Evolutionary conservation across 2,113 vertebrate genomes (phyloP).

Genomic region (Bombycilla garrulus): DNA sequence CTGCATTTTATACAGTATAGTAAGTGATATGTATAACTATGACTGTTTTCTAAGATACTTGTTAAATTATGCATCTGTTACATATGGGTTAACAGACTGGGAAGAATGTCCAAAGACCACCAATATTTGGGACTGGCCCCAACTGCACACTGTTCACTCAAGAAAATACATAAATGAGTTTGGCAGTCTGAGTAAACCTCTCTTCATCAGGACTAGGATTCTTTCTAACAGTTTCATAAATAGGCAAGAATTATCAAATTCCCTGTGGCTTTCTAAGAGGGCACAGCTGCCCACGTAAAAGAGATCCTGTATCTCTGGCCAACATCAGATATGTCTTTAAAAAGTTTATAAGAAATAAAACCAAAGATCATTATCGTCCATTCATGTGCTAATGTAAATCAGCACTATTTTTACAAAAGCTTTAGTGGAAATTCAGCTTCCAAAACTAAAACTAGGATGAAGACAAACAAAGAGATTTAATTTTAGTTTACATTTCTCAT

Average conservation of each 20-base stretch:
- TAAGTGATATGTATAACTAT: background rate
- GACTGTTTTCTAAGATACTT: background rate
- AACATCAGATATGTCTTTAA: background rate
- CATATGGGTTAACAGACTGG: background rate
- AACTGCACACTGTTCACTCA: background rate
- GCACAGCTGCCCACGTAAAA: background rate
- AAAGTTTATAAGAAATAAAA: background rate
- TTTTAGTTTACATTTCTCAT: background rate
- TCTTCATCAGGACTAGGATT: background rate
- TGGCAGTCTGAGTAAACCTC: background rate
- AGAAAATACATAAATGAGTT: background rate
- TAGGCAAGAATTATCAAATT: background rate
- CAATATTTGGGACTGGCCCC: background rate
- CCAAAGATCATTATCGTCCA: background rate
- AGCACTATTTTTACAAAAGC: background rate
- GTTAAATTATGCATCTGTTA: background rate
- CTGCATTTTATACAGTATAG: background rate
- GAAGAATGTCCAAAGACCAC: background rate
- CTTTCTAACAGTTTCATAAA: background rate
- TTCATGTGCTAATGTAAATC: background rate
- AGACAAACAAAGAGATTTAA: background rate
- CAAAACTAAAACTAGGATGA: background rate
- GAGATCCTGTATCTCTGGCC: background rate
- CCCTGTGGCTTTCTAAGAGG: background rate
- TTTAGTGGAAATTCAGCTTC: background rate